Evolutionary conservation across 2,888 invertebrate genomes (phyloP), one percentile per base, ranked within the genome.

Genomic region (Odontocerum albicorne): DNA sequence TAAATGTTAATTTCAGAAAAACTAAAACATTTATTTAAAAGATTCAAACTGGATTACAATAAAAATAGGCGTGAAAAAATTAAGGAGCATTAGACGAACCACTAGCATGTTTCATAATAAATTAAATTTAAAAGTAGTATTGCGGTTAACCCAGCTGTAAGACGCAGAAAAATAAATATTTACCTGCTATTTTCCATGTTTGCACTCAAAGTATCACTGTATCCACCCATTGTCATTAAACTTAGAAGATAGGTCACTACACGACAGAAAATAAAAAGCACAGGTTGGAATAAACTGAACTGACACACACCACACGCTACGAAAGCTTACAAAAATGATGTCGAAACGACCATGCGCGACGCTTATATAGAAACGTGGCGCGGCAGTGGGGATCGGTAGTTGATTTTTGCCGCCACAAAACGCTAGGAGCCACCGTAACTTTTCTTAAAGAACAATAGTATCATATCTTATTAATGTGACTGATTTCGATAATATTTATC

Each of bases 151-250:
- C n/a, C n/a, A n/a, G n/a, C n/a, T n/a, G n/a, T n/a, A n/a, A n/a
- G n/a, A n/a, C n/a, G n/a, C n/a, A n/a, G n/a, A n/a, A n/a, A n/a
- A n/a, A n/a, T n/a, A n/a, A 31, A 54, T 50, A 57, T 38, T 46
- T 49, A 79, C 78, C 78, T 79, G 78, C 78, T 78, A 66, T 72
- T 78, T 68, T 79, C 78, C 75, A 79, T 61, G 46, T 56, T 61
- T 35, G 58, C 56, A 51, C 61, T 61, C 35, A 61, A 50, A 20
- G 58, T 50, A 40, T 61, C 61, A 56, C 58, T 59, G 58, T 61
- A 61, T 50, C 56, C 58, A 39, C 56, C 58, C 61, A 61, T 61
- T 36, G 42, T 52, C 32, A 57, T 44, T 22, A 20, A 57, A 46
- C 36, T 49, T 53, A 13, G 35, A 32, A 46, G 45, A 51, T 42